phyloP scores from a whole-genome alignment of 1,140 invertebrate genomes.

The Diorhabda elongata region DNA sequence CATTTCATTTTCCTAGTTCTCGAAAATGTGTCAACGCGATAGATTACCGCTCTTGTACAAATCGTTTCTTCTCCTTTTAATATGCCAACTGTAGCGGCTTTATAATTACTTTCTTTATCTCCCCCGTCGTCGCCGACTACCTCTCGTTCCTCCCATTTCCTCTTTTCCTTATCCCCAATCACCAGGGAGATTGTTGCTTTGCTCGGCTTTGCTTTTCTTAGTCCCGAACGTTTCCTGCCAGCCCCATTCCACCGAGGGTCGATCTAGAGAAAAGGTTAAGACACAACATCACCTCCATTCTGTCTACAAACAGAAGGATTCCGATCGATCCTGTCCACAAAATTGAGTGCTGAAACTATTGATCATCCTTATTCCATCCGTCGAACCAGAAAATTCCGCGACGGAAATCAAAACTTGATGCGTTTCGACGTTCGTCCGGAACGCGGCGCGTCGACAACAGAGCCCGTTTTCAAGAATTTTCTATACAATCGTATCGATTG shows the following conservation, averaged over 20 bases:
- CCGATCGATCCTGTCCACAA: too few relatives aligned
- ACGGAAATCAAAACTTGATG: too few relatives aligned
- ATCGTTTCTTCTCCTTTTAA: not conserved
- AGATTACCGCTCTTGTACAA: not conserved
- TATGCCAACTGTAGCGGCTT: slow-evolving; percentile 1
- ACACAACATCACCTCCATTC: too few relatives aligned
- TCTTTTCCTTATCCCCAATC: not conserved
- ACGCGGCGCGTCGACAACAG: too few relatives aligned
- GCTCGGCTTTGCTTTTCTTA: not conserved
- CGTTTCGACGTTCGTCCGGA: too few relatives aligned
- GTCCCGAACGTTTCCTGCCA: not conserved
- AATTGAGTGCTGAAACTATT: too few relatives aligned
- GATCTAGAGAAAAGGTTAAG: not conserved
- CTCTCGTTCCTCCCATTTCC: not conserved
- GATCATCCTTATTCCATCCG: too few relatives aligned
- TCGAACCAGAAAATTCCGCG: too few relatives aligned
- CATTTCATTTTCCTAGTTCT: not conserved
- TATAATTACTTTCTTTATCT: slow-evolving; percentile 3
- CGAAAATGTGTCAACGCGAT: not conserved
- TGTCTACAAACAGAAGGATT: too few relatives aligned
- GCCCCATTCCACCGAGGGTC: not conserved
- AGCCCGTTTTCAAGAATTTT: too few relatives aligned
- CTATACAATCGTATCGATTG: too few relatives aligned
- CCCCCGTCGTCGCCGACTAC: not conserved
- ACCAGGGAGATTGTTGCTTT: not conserved